Percentiles rank a stretch among this genome's conserved stretches.
These are phyloP conservation scores for Diorhabda carinulata DNA, from an alignment of 1,140 invertebrate species.

Conservation along the genomic window DNA sequence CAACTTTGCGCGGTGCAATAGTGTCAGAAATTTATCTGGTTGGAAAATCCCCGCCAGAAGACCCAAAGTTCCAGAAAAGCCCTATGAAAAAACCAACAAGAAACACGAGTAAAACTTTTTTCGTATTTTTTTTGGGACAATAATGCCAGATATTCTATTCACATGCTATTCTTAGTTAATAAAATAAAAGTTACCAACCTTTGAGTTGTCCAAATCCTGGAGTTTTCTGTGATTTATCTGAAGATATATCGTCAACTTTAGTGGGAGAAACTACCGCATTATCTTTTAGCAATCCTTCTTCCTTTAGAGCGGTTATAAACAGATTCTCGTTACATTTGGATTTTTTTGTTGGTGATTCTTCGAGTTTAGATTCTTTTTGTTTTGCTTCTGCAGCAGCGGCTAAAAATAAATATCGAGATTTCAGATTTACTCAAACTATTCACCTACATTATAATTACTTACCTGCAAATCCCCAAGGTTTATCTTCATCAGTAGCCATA, in stretches of 20 bases:
- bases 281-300: slow-evolving; percentile 23
- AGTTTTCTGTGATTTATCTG: slow-evolving; percentile 26
- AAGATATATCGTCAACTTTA: slow-evolving; percentile 19
- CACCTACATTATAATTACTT: not conserved
- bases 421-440: not conserved
- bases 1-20: no score
- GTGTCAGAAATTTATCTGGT: no score
- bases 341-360: slow-evolving; percentile 2
- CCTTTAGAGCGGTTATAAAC: slow-evolving; percentile 23
- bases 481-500: slow-evolving; percentile 52
- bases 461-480: slow-evolving; percentile 71
- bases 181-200: slow-evolving; percentile 43
- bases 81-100: no score
- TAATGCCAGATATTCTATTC: no score
- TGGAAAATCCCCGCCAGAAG: no score
- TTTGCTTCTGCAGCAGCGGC: slow-evolving; percentile 58
- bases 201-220: slow-evolving; percentile 64
- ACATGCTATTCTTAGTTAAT: no score
- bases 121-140: no score
- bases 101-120: no score
- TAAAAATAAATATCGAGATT: not conserved
- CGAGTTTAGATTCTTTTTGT: slow-evolving; percentile 48
- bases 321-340: slow-evolving; percentile 20
- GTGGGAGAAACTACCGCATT: slow-evolving; percentile 6
- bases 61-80: no score